Conservation (phyloP, 1,140 invertebrate species). For the Steinernema khuongi region DNA sequence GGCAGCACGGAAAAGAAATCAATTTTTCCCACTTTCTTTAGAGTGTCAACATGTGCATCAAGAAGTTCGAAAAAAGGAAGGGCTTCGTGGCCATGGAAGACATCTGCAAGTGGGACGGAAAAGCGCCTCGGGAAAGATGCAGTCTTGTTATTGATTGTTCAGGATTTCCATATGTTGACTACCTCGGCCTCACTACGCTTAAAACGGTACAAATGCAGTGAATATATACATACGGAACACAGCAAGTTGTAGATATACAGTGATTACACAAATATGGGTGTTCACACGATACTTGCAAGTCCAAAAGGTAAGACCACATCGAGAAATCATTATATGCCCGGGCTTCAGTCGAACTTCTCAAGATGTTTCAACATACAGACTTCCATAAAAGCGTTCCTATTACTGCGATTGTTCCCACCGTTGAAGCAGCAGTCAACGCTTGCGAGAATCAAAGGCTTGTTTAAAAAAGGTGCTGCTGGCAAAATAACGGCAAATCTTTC, state of each 20-base stretch:
- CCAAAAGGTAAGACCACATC: slow-evolving; percentile 43
- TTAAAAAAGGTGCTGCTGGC: not conserved
- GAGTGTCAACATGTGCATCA: not conserved
- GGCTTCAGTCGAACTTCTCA: slow-evolving; percentile 39
- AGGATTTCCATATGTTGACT: slow-evolving; percentile 56
- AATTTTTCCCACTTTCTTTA: not conserved
- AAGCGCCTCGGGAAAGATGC: slow-evolving; percentile 20
- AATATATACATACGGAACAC: not conserved
- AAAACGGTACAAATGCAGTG: slow-evolving; percentile 35
- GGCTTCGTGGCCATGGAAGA: not conserved
- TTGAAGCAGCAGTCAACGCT: not conserved
- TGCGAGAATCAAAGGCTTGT: not conserved
- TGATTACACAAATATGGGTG: slow-evolving; percentile 37
- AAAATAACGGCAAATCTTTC: not conserved
- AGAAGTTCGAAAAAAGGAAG: not conserved
- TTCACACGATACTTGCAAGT: slow-evolving; percentile 46
- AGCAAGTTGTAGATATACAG: slow-evolving; percentile 43
- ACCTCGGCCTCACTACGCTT: slow-evolving; percentile 46
- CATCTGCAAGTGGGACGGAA: slow-evolving; percentile 28
- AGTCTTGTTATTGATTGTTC: slow-evolving; percentile 52
- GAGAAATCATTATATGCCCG: not conserved
- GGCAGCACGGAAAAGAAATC: not conserved
- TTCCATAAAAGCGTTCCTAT: slow-evolving; percentile 43
- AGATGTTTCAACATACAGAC: slow-evolving; percentile 49
- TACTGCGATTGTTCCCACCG: not conserved